Evolutionary conservation across 2,797 vertebrate genomes (phyloP), one percentile per base, ranked within the genome.

Genomic region (Nannoperca australis): DNA sequence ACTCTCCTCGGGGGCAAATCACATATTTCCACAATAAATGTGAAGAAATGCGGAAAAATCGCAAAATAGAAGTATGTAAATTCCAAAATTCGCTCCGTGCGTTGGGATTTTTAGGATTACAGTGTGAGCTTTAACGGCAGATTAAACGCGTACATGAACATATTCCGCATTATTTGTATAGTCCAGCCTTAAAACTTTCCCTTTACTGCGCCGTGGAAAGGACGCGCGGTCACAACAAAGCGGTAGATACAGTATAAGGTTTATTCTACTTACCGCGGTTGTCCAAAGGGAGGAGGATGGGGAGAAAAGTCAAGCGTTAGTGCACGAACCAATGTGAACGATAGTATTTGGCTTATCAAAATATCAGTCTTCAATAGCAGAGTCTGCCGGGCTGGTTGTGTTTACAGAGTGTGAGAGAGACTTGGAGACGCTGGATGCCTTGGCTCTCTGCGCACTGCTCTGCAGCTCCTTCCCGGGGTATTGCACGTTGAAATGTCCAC

Each of bases 401-500:
- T 93, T 93, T 94, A 92, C 90, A 90, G 88, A 92, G 88, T 81
- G 82, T 64, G 85, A 78, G 82, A 86, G 88, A 89, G 87, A 83
- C 89, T 86, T 89, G 86, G 91, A 93, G 90, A 85, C 88, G 85
- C 81, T 82, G 90, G 84, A 81, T 81, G 89, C 87, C 85, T 84
- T 82, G 87, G 90, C 90, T 91, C 91, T 90, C 82, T 90, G 88
- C 76, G 85, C 73, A 89, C 90, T 71, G 91, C 91, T 89, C 89
- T 94, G 94, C 88, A 92, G 93, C 90, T 93, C 92, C 92, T 87
- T 93, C 93, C 91, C 93, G 89, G 93, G 86, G 93, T 94, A 93
- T 92, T 94, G 94, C 93, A 89, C 90, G 93, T 91, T 94, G 94
- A 92, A 95, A 95, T 95, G 95, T 95, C 96, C 96, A 95, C 94